Conservation (phyloP, 2,888 invertebrate genomes). For the Amorpha juglandis region DNA sequence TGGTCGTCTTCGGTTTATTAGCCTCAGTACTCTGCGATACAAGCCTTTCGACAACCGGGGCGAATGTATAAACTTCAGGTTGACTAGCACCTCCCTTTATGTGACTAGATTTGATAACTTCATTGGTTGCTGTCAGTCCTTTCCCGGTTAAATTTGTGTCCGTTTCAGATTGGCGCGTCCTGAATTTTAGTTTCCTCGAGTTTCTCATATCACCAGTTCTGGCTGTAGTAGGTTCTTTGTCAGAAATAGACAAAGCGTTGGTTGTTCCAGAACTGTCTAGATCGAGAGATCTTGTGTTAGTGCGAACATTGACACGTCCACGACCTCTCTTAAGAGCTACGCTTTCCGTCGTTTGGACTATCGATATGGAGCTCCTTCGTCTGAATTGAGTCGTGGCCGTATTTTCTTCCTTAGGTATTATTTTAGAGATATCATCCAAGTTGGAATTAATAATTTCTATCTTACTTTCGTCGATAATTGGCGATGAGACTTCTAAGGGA, state of each 20-base stretch:
- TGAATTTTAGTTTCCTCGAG: conserved; percentile 68
- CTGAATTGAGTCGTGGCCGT: conserved; percentile 55
- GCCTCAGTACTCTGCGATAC: conserved; percentile 60
- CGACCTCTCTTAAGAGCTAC: conserved; percentile 50
- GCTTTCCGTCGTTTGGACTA: conserved; percentile 54
- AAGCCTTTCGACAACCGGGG: conserved; percentile 51
- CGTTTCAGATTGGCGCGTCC: conserved; percentile 63
- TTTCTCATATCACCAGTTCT: conserved; percentile 61
- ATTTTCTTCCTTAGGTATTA: conserved; percentile 51
- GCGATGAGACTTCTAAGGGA: conserved; percentile 50
- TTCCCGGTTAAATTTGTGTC: conserved; percentile 74
- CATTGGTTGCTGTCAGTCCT: conserved; percentile 59
- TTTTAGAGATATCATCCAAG: conserved; percentile 59
- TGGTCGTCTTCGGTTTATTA: conserved; percentile 54
- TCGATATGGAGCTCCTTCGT: conserved; percentile 56
- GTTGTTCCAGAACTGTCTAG: conserved; percentile 70
- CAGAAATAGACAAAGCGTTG: conserved; percentile 60
- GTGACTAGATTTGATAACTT: conserved; percentile 72
- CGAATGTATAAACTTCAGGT: conserved; percentile 53
- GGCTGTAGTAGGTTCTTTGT: conserved; percentile 66
- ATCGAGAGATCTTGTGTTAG: conserved; percentile 59
- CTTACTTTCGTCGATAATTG: conserved; percentile 58
- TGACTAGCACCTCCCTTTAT: conserved; percentile 70
- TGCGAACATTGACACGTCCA: conserved; percentile 59
- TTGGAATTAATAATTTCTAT: conserved; percentile 60